Conservation (phyloP, 2,888 invertebrate species). For the Prenolepis imparis region DNA sequence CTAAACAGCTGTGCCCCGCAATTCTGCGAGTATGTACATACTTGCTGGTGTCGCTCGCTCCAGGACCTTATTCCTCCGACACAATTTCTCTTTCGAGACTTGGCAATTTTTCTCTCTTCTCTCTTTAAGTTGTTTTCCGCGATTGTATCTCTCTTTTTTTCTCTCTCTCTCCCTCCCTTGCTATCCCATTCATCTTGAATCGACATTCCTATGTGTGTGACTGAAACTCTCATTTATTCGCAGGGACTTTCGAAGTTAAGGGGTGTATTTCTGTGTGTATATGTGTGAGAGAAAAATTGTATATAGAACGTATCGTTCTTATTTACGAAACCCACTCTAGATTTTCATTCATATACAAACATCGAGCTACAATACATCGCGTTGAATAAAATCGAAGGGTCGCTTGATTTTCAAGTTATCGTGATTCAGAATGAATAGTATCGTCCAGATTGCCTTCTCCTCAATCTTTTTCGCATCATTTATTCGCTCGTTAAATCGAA, state of each 20-base stretch:
- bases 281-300: conserved; percentile 6
- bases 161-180: background rate
- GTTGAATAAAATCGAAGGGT: conserved; percentile 1
- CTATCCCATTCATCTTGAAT: conserved; percentile 20
- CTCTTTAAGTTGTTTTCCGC: background rate
- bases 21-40: background rate
- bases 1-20: conserved; percentile 4
- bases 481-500: conserved; percentile 36
- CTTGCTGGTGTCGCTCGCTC: background rate
- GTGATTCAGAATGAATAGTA: conserved; percentile 41
- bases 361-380: conserved; percentile 23
- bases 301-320: background rate
- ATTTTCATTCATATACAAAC: conserved; percentile 66
- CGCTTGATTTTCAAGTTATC: conserved; percentile 10
- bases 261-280: background rate
- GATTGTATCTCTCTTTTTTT: conserved; percentile 19
- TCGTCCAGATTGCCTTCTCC: background rate
- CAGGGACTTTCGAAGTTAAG: conserved; percentile 22
- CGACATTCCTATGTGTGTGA: conserved; percentile 11
- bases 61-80: background rate
- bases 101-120: background rate
- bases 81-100: background rate
- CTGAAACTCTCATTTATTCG: conserved; percentile 19
- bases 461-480: conserved; percentile 34
- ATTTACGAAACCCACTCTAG: conserved; percentile 52